Base-by-base conservation (phyloP, 2,113 vertebrate species). In the Ia io region DNA sequence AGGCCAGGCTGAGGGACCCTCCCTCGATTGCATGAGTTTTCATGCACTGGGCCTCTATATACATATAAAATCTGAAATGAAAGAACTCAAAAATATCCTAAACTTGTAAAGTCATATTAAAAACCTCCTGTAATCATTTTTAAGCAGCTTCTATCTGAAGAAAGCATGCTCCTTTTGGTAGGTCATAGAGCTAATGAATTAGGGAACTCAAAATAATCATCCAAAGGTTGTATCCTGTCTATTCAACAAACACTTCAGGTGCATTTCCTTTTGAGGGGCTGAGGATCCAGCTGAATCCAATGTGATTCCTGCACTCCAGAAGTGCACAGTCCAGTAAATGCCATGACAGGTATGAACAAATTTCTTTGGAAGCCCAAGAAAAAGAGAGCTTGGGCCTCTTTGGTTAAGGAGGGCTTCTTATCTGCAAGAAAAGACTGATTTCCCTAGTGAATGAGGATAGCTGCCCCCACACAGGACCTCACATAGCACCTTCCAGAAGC, bases 51-150 rank as follows among this genome's bases (percentile, higher is more conserved):
- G 53, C 20, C 53, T 23, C 6, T 56, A 22, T 73, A 73, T 44
- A 73, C 12, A 42, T n/a, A 23, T 40, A 40, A 23, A 80, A 90
- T 83, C 44, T 56, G 37, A 96, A 96, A 77, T 0, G 2, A 84
- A 94, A 90, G 35, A 90, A 77, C 47, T 87, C 30, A 49, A 88
- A 86, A 9, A 59, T 67, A 93, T 79, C 69, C 18, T 88, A 83
- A 94, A 63, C 78, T 88, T 91, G 23, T 86, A 67, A 95, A 74
- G 40, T 94, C n/a, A 76, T 67, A 79, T 84, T 40, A 88, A 95
- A 96, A 93, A 20, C 65, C 42, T 92, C 67, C 63, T 42, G 59
- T 85, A 90, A 88, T 92, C 47, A 59, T 82, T 84, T 91, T 65
- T 44, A 78, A 88, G 65, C 61, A 69, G 40, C 44, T 70, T 83